Base-by-base conservation (phyloP, 2,888 invertebrate species). In the Micropterix aruncella region DNA sequence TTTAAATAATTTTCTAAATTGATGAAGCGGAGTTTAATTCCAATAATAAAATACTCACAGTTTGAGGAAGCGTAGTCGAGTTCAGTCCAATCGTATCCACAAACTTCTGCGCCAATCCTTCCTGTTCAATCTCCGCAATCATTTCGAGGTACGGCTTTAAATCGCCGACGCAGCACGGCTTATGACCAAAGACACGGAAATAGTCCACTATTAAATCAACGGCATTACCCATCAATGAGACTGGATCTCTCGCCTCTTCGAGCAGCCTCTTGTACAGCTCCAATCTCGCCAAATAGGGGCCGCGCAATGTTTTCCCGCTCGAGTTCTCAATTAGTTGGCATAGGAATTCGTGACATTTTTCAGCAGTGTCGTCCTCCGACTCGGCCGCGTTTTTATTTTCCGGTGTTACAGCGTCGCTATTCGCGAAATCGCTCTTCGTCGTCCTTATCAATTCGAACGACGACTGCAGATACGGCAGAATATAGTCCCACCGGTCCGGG, bases 161-260 rank as follows among this genome's bases (percentile, higher is more conserved):
- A 60, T 96, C 95, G 5, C 80, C 77, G 47, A 89, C 86, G 47
- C 88, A 88, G 61, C 91, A 91, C 0, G 84, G 80, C 57, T 91
- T 91, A 54, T 85, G 79, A 2, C 92, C 92, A 63, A 94, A 95
- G 51, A 77, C 73, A 37, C 67, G 63, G 52, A 88, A 85, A 65
- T 92, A 95, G 53, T 84, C 80, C 48, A 83, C 69, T 58, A 92
- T 77, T 19, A 86, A 61, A 17, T 83, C 79, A 12, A 77, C 65
- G 14, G 77, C 74, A 54, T 81, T 78, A 1, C 83, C 83, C 16
- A 79, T 60, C 5, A 79, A 50, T 3, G 57, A 53, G 0, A 62
- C 62, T 9, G 78, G 74, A 54, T 79, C 74, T 46, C 68, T 55
- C 4, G 73, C 70, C 9, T 66, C 62, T 38, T 70, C 65, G 5